Conservation (phyloP, 1,140 invertebrate species). For the Heterodera carotae region DNA sequence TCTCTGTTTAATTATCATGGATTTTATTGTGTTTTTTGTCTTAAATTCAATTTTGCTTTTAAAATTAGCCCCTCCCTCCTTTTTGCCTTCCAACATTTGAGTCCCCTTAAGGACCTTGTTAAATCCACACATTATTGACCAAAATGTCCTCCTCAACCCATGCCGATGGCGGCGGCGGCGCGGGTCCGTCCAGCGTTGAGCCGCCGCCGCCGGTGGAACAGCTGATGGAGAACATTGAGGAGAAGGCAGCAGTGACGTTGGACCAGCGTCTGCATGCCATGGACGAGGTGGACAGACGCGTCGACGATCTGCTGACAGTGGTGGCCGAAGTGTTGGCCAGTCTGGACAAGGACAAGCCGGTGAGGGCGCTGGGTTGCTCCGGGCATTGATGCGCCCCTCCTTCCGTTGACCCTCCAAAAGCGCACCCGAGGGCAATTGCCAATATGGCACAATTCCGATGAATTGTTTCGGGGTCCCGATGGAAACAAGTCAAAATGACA, state of each 20-base stretch:
- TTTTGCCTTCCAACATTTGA: too few relatives aligned
- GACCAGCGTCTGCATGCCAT: conserved; percentile 26
- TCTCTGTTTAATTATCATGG: too few relatives aligned
- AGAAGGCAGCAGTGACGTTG: neutral
- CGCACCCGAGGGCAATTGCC: too few relatives aligned
- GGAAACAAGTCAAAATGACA: too few relatives aligned
- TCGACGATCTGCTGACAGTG: conserved; percentile 36
- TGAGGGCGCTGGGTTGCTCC: neutral
- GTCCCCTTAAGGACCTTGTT: too few relatives aligned
- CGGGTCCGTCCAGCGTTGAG: neutral
- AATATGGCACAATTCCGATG: too few relatives aligned
- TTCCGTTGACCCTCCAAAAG: too few relatives aligned
- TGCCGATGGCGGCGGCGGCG: neutral
- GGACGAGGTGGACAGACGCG: conserved; percentile 41
- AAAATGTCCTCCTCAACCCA: conserved; percentile 5
- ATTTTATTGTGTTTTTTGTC: too few relatives aligned
- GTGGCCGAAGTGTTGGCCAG: conserved; percentile 40
- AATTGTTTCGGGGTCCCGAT: too few relatives aligned
- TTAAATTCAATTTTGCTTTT: too few relatives aligned
- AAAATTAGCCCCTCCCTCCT: too few relatives aligned
- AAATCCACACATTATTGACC: neutral
- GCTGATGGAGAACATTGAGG: conserved; percentile 30
- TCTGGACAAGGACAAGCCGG: conserved; percentile 47
- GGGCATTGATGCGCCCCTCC: too few relatives aligned
- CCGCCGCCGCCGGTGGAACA: conserved; percentile 1